These are phyloP conservation scores for Fragum sueziense DNA, from an alignment of 2,888 invertebrate species.

Conservation along the genomic window DNA sequence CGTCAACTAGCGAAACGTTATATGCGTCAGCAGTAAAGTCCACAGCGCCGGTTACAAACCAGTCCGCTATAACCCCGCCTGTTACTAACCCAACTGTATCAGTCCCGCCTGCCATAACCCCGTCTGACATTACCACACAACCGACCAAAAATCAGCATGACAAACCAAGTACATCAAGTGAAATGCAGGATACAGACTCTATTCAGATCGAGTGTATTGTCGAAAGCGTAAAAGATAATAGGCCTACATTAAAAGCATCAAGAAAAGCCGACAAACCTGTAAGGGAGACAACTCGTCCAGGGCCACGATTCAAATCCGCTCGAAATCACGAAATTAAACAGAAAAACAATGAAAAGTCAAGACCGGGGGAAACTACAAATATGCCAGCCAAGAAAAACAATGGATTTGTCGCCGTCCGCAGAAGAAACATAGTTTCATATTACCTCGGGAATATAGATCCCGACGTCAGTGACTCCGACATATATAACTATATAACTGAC, in stretches of 20 bases:
- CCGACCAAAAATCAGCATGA: too few relatives aligned
- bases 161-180: too few relatives aligned
- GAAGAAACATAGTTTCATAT: background rate
- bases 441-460: background rate
- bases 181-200: too few relatives aligned
- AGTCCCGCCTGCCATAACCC: background rate
- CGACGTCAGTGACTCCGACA: background rate
- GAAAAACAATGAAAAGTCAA: background rate
- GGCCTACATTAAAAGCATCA: background rate
- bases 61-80: too few relatives aligned
- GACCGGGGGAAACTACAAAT: background rate
- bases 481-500: background rate
- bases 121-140: background rate
- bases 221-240: background rate
- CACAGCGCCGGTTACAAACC: too few relatives aligned
- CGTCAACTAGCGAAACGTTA: background rate
- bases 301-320: background rate
- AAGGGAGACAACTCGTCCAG: background rate
- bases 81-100: too few relatives aligned
- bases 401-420: background rate
- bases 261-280: background rate
- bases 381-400: background rate
- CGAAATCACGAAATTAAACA: background rate
- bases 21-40: too few relatives aligned
- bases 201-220: background rate